A percentile compares a stretch with the other conserved stretches of the same genome.
These are phyloP conservation scores for Chloroclysta siterata DNA, from an alignment of 2,888 invertebrate genomes.

Conservation along the genomic window DNA sequence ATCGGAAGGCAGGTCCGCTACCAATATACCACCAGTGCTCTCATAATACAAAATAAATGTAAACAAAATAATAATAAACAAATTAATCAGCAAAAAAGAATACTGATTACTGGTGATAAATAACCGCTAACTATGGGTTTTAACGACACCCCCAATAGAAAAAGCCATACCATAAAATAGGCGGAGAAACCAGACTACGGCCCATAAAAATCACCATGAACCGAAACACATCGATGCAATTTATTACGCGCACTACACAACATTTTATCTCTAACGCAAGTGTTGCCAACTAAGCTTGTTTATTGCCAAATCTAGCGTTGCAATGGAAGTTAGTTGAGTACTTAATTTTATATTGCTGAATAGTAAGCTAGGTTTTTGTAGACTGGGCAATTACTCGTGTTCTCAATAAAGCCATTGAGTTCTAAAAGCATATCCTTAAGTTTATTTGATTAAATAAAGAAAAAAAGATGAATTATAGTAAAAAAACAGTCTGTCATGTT, in stretches of 20 bases:
- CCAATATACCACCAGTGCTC: not conserved
- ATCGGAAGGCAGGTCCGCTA: no score
- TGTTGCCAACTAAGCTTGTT: slow-evolving; percentile 16
- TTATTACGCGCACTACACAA: slow-evolving; percentile 35
- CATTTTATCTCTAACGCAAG: slow-evolving; percentile 32
- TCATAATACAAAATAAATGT: no score
- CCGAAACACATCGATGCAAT: slow-evolving; percentile 36
- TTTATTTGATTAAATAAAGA: no score
- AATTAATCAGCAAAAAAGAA: slow-evolving; percentile 19
- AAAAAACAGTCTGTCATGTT: no score
- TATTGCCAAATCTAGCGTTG: slow-evolving; percentile 5
- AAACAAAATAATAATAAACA: no score
- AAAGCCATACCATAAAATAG: slow-evolving; percentile 29
- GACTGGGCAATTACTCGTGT: no score
- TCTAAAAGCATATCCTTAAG: no score
- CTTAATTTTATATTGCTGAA: not conserved
- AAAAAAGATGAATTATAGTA: no score
- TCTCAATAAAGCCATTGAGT: no score
- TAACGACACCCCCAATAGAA: slow-evolving; percentile 23
- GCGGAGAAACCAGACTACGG: slow-evolving; percentile 34
- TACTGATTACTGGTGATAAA: slow-evolving; percentile 27
- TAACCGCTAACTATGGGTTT: slow-evolving; percentile 22
- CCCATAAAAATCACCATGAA: slow-evolving; percentile 44
- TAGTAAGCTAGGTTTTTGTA: not conserved
- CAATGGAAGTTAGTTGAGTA: not conserved